Conservation (phyloP, 2,797 vertebrate species). For the Peromyscus attwateri region DNA sequence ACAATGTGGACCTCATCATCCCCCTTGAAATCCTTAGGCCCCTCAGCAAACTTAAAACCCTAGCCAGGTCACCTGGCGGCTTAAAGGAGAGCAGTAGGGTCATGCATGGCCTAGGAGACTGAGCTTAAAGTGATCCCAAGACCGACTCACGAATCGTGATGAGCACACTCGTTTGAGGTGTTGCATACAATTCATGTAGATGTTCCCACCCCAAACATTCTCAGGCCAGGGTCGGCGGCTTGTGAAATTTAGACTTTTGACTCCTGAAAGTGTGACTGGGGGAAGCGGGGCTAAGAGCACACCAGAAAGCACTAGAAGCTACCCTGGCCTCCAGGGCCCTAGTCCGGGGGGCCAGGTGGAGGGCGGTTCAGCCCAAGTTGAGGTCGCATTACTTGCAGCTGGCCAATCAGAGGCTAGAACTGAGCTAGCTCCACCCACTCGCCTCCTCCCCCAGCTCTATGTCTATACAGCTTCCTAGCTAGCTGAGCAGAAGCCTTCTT, state of each 20-base stretch:
- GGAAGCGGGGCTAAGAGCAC: too few relatives aligned
- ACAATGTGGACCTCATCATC: background rate
- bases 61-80: background rate
- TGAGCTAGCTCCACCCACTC: background rate
- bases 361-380: background rate
- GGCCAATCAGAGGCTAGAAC: background rate
- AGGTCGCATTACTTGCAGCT: background rate
- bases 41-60: background rate
- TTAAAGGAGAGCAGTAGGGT: background rate
- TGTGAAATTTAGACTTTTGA: background rate
- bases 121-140: background rate
- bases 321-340: background rate
- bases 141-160: background rate
- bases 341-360: background rate
- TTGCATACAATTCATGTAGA: background rate
- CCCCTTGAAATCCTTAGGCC: background rate
- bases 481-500: rapidly evolving
- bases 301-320: background rate
- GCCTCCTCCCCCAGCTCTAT: rapidly evolving
- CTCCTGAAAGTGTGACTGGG: background rate
- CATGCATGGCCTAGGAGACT: background rate
- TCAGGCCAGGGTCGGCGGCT: background rate
- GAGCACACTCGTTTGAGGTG: background rate
- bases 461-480: background rate
- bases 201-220: rapidly evolving